phyloP scores from a whole-genome alignment of 2,113 vertebrate species.

The Prionailurus viverrinus region DNA sequence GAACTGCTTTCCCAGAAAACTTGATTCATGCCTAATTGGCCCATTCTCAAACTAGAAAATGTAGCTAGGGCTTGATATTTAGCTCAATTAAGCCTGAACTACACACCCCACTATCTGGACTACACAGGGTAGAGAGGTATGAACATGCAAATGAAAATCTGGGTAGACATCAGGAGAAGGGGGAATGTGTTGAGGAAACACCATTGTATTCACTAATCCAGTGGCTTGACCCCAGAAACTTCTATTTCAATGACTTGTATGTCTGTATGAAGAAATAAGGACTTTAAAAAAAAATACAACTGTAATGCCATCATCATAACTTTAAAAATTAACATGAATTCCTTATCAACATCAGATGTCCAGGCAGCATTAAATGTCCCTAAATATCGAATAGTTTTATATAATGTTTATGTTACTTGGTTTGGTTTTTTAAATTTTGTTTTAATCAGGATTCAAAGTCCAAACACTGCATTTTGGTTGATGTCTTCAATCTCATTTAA shows the following conservation, averaged over 20 bases:
- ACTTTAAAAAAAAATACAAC: not conserved
- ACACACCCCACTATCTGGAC: not conserved
- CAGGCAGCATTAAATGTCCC: not conserved
- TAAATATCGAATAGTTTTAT: not conserved
- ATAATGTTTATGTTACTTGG: not conserved
- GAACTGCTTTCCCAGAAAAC: not conserved
- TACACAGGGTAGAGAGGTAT: not conserved
- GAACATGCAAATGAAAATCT: not conserved
- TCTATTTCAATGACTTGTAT: not conserved
- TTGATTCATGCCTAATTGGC: not conserved
- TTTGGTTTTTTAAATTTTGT: not conserved
- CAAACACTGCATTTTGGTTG: not conserved
- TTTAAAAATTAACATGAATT: slow-evolving; percentile 50
- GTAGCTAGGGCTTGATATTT: not conserved
- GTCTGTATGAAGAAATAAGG: not conserved
- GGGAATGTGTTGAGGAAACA: not conserved
- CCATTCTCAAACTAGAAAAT: slow-evolving; percentile 12
- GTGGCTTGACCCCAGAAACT: not conserved
- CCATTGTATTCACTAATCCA: not conserved
- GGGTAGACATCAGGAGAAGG: not conserved
- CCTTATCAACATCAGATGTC: not conserved
- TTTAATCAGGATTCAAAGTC: not conserved
- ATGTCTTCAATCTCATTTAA: not conserved
- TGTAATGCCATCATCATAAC: not conserved
- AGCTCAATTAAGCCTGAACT: not conserved